Conservation (phyloP, 2,888 invertebrate species). For the Caenorhabditis wallacei region DNA sequence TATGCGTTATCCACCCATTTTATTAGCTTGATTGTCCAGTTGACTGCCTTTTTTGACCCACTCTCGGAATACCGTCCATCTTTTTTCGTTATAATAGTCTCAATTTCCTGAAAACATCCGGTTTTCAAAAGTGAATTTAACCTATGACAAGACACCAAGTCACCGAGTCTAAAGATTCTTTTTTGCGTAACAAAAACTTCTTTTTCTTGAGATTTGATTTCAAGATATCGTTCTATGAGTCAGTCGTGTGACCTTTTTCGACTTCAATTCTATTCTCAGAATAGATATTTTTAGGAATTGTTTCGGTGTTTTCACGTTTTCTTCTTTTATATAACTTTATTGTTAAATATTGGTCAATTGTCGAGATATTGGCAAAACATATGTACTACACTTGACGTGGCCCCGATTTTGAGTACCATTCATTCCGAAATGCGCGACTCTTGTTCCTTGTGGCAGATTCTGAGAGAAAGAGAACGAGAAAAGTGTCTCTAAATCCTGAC, state of each 20-base stretch:
- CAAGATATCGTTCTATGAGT: not conserved
- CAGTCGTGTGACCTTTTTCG: not conserved
- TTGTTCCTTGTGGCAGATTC: slow-evolving; percentile 52
- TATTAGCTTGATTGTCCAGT: slow-evolving; percentile 60
- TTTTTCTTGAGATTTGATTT: not conserved
- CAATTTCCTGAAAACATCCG: not conserved
- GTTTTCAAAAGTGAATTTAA: not conserved
- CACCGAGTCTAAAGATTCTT: not conserved
- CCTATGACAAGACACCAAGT: not conserved
- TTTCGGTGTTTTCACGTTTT: not conserved
- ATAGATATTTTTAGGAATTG: not conserved
- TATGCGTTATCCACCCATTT: slow-evolving; percentile 53
- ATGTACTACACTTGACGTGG: slow-evolving; percentile 57
- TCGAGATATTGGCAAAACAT: slow-evolving; percentile 55
- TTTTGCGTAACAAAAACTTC: slow-evolving; percentile 2
- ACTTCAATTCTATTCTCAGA: not conserved
- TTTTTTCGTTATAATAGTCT: not conserved
- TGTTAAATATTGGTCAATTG: slow-evolving; percentile 42
- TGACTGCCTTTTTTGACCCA: slow-evolving; percentile 63
- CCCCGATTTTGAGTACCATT: slow-evolving; percentile 57
- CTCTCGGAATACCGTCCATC: slow-evolving; percentile 29
- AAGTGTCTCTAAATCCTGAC: slow-evolving; percentile 59
- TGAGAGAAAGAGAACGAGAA: slow-evolving; percentile 7
- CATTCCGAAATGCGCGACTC: slow-evolving; percentile 61
- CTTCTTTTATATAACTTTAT: not conserved